Conservation (phyloP, 2,888 invertebrate genomes). For the Hedychridium roseum region DNA sequence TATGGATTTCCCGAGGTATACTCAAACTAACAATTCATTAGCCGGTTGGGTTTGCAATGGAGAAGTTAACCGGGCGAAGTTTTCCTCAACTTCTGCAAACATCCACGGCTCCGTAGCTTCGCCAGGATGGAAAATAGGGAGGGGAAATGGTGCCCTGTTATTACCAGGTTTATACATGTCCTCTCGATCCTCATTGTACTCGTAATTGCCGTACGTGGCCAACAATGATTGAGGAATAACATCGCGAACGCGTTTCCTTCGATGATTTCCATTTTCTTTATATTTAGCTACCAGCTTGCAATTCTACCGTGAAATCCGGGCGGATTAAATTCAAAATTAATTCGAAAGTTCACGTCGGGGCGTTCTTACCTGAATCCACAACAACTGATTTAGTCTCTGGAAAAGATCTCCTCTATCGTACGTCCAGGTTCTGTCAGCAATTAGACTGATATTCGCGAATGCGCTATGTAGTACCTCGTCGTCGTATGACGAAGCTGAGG, state of each 20-base stretch:
- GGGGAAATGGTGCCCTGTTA: slow-evolving; percentile 5
- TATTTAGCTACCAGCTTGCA: slow-evolving; percentile 30
- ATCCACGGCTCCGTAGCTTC: slow-evolving; percentile 53
- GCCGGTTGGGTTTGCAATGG: slow-evolving; percentile 11
- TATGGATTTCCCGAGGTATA: too few species aligned
- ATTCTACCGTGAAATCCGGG: slow-evolving; percentile 12
- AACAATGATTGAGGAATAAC: slow-evolving; percentile 73
- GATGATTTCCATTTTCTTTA: slow-evolving; percentile 42
- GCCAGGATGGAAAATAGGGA: slow-evolving; percentile 1
- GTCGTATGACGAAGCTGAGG: slow-evolving; percentile 48
- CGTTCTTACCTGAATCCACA: slow-evolving; percentile 54
- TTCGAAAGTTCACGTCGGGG: not conserved
- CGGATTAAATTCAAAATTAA: not conserved
- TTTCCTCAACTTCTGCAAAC: slow-evolving; percentile 53
- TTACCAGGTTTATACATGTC: slow-evolving; percentile 53
- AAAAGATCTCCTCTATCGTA: slow-evolving; percentile 49
- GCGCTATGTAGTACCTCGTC: slow-evolving; percentile 55
- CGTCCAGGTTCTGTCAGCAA: slow-evolving; percentile 55
- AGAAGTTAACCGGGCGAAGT: slow-evolving; percentile 45
- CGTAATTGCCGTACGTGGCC: slow-evolving; percentile 69
- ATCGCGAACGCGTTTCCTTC: slow-evolving; percentile 68
- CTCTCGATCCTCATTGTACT: slow-evolving; percentile 70
- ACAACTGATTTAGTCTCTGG: slow-evolving; percentile 51
- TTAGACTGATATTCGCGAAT: slow-evolving; percentile 54
- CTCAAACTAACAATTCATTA: slow-evolving; percentile 39